These are phyloP conservation scores for Arctopsyche grandis DNA, from an alignment of 1,140 invertebrate genomes.

Conservation along the genomic window DNA sequence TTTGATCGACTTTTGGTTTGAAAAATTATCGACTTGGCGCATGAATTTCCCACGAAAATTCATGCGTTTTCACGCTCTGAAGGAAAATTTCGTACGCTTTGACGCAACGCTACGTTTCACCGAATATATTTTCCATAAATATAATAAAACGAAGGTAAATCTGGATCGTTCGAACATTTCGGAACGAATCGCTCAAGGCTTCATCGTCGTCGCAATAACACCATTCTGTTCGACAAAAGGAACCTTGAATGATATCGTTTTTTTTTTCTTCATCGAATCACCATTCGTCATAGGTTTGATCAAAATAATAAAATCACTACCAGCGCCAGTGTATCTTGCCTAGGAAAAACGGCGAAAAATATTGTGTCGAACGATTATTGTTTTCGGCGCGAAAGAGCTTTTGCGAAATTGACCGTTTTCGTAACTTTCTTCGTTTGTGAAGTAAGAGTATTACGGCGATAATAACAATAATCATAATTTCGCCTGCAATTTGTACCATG, in stretches of 20 bases:
- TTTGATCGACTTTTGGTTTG: too few relatives aligned
- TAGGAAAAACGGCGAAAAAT: too few relatives aligned
- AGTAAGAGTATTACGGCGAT: slow-evolving; percentile 27
- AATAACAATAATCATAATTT: slow-evolving; percentile 33
- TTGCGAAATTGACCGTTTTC: slow-evolving; percentile 21
- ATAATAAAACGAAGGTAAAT: too few relatives aligned
- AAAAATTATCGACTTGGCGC: not conserved
- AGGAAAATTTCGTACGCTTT: too few relatives aligned
- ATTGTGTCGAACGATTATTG: too few relatives aligned
- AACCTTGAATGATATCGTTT: not conserved
- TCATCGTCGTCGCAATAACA: not conserved
- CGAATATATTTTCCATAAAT: too few relatives aligned
- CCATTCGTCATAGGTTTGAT: too few relatives aligned
- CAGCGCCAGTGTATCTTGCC: too few relatives aligned
- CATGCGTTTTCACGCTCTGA: too few relatives aligned
- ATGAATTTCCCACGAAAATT: not conserved
- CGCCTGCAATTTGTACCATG: slow-evolving; percentile 22
- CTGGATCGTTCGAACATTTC: not conserved
- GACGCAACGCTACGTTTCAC: too few relatives aligned
- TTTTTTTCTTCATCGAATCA: not conserved
- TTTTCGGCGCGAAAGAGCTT: not conserved
- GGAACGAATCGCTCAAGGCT: slow-evolving; percentile 18
- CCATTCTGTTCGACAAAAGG: not conserved
- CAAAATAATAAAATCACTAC: too few relatives aligned
- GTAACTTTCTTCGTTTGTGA: slow-evolving; percentile 28